Percentiles rank a stretch among this genome's conserved stretches.
These are phyloP conservation scores for Pterois miles DNA, from an alignment of 2,797 vertebrate species.

Conservation along the genomic window DNA sequence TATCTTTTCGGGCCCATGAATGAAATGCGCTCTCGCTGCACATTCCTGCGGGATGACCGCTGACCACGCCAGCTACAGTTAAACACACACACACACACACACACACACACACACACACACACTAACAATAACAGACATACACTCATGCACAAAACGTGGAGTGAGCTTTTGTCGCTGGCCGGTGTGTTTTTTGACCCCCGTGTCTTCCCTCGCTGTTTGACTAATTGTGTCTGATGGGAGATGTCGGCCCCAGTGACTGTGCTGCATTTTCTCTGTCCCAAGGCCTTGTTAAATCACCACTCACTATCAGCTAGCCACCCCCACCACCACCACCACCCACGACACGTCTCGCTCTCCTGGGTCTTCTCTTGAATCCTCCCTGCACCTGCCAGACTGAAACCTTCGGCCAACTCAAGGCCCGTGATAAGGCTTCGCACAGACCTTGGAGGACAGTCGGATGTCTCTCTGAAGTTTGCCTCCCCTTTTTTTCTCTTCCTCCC, in stretches of 20 bases:
- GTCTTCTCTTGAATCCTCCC: conserved; percentile 43
- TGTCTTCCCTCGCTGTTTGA: conserved; percentile 43
- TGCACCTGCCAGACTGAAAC: conserved; percentile 61
- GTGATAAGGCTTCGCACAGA: conserved; percentile 65
- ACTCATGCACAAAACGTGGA: conserved; percentile 26
- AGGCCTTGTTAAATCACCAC: conserved; percentile 69
- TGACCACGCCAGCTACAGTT: conserved; percentile 61
- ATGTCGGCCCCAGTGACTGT: conserved; percentile 23
- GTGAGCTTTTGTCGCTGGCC: conserved; percentile 38
- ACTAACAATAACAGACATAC: conserved; percentile 31
- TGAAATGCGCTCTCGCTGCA: conserved; percentile 73
- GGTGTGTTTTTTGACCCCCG: conserved; percentile 37
- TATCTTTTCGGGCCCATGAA: conserved; percentile 70
- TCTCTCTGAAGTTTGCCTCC: conserved; percentile 68
- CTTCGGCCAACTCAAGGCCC: conserved; percentile 58
- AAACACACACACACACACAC: conserved; percentile 50
- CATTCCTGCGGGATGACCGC: conserved; percentile 77
- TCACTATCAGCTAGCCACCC: conserved; percentile 54
- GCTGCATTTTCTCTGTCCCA: conserved; percentile 25
- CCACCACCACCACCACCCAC: neutral
- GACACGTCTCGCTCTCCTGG: conserved; percentile 34
- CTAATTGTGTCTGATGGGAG: conserved; percentile 70
- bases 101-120: conserved; percentile 28
- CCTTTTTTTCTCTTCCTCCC: conserved; percentile 31
- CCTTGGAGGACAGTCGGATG: conserved; percentile 65